Percentiles rank a stretch among this genome's conserved stretches.
Evolutionary conservation across 2,113 vertebrate species (phyloP).

Genomic region (Galemys pyrenaicus): DNA sequence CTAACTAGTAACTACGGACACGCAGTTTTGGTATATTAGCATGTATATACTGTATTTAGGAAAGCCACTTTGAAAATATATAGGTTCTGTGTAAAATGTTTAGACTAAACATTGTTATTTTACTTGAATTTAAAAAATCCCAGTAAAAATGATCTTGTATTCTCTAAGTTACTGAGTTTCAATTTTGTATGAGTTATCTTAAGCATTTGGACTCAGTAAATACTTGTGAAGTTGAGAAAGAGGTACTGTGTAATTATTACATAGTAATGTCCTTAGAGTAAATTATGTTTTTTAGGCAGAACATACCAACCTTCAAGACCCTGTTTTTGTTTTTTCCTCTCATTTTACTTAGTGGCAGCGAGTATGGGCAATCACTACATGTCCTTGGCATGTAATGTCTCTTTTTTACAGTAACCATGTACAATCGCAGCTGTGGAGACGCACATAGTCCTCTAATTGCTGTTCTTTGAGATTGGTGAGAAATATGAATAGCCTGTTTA

Average conservation of each 20-base stretch:
- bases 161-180: constrained; percentile 7
- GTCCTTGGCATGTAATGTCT: not conserved
- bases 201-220: not conserved
- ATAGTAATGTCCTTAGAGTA: not conserved
- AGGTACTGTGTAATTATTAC: not conserved
- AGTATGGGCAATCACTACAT: not conserved
- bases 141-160: constrained; percentile 41
- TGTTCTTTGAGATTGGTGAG: constrained; percentile 26
- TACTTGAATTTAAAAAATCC: not conserved
- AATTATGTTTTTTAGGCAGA: not conserved
- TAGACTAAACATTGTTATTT: not conserved
- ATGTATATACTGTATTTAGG: constrained; percentile 7
- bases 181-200: constrained; percentile 4
- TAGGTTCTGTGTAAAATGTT: not conserved
- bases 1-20: not conserved
- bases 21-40: not conserved
- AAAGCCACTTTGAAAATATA: constrained; percentile 14
- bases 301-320: not conserved
- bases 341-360: constrained; percentile 24
- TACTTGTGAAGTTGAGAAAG: constrained; percentile 2
- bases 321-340: constrained; percentile 3
- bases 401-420: not conserved
- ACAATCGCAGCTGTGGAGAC: not conserved
- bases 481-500: not conserved
- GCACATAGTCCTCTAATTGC: not conserved